phyloP scores from a whole-genome alignment of 2,797 vertebrate species.

The Amniataba percoides region DNA sequence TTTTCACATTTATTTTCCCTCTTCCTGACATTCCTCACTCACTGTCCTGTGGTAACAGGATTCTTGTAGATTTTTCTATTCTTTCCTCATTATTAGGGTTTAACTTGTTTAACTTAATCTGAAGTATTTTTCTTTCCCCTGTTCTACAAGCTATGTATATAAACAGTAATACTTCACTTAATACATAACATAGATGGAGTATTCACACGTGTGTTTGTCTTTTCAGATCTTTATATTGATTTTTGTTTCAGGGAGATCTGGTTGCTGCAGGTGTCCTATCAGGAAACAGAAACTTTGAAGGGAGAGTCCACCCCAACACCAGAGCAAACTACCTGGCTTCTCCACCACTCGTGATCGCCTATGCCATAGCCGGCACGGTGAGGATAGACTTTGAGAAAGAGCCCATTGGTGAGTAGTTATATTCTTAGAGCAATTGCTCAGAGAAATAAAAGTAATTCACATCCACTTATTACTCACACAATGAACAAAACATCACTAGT shows the following conservation, averaged over 20 bases:
- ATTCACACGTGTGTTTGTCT: not conserved
- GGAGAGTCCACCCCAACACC: slow-evolving; percentile 96
- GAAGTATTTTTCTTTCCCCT: not conserved
- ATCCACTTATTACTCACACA: not conserved
- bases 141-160: not conserved
- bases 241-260: slow-evolving; percentile 89
- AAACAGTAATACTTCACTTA: not conserved
- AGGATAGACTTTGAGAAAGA: slow-evolving; percentile 94
- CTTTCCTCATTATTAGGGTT: too few relatives aligned
- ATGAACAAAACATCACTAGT: not conserved
- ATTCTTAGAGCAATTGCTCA: not conserved
- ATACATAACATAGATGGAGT: not conserved
- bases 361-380: slow-evolving; percentile 94
- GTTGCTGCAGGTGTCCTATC: slow-evolving; percentile 94
- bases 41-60: not conserved
- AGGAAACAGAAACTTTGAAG: slow-evolving; percentile 98
- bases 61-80: too few relatives aligned
- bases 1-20: not conserved
- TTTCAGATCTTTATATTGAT: not conserved
- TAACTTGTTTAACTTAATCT: too few relatives aligned
- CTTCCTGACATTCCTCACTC: not conserved
- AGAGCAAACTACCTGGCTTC: slow-evolving; percentile 97
- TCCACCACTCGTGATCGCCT: slow-evolving; percentile 95
- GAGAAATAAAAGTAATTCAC: too few relatives aligned
- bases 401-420: slow-evolving; percentile 88